A percentile compares a stretch with the other conserved stretches of the same genome.
Conservation (phyloP, 92 coral and sea anemone species). For the Hydrozoanthus gracilis region DNA sequence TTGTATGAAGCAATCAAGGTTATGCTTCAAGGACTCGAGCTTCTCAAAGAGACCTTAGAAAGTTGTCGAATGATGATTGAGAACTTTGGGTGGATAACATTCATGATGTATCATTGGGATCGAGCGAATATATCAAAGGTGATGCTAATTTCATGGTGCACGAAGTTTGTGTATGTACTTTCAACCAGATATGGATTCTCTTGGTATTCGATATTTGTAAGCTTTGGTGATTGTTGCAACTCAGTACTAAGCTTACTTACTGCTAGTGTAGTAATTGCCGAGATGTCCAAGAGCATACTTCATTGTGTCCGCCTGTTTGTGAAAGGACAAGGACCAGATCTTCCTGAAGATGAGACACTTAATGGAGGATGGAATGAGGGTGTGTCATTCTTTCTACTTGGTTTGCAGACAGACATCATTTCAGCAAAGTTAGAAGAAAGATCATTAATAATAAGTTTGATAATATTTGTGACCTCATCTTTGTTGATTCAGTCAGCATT, state of each 20-base stretch:
- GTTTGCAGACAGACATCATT: constrained; percentile 75
- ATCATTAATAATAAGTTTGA: constrained; percentile 70
- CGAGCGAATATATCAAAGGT: constrained; percentile 72
- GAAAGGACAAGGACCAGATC: constrained; percentile 61
- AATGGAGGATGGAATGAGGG: constrained; percentile 81
- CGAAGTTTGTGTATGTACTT: constrained; percentile 58
- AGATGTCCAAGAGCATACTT: constrained; percentile 65
- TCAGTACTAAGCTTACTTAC: constrained; percentile 71
- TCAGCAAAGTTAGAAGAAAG: constrained; percentile 70
- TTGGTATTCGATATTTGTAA: constrained; percentile 57
- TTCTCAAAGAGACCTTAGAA: constrained; percentile 56
- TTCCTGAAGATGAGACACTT: constrained; percentile 48
- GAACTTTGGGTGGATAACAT: constrained; percentile 80
- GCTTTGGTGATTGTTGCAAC: constrained; percentile 80
- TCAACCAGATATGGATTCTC: constrained; percentile 41
- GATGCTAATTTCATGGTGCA: constrained; percentile 77
- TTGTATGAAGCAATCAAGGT: constrained; percentile 65
- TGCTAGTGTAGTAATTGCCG: constrained; percentile 80
- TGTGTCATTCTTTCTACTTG: constrained; percentile 76
- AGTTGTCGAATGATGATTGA: constrained; percentile 55
- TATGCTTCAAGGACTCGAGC: constrained; percentile 52
- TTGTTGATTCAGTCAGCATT: constrained; percentile 80
- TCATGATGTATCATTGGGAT: constrained; percentile 72
- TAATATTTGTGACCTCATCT: constrained; percentile 86
- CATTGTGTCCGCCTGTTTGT: constrained; percentile 47